Evolutionary conservation across 2,888 invertebrate species (phyloP), one percentile per base, ranked within the genome.

Genomic region (Eupithecia exiguata): DNA sequence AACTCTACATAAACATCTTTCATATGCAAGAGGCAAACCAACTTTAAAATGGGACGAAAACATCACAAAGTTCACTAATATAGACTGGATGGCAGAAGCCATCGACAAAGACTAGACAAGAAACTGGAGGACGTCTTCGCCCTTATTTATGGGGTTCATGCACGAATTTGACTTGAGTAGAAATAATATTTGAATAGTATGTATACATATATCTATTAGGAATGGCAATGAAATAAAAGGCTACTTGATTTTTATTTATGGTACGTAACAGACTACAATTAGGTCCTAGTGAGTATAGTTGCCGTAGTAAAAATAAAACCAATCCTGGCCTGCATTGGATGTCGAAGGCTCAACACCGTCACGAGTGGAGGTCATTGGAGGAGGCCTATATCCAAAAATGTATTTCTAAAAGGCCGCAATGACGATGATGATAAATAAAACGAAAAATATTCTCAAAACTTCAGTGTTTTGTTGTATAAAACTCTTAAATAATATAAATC

Each of bases 401-500:
- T 5, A 7, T 46, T 46, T n/a, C 6, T 46, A 18, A 18, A 46
- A 18, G 46, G 46, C 46, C 46, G 25, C 58, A 14, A 61, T 30
- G 25, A 58, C 3, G 10, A 58, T 10, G 25, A 61, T n/a, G 63
- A n/a, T 7, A 63, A 63, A 36, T 63, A 30, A 63, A 36, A 36
- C 36, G 5, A 38, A 36, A 53, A 69, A 58, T 61, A 67, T 74
- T 68, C 69, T 62, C 49, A 70, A 74, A 75, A 76, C 67, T 69
- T 76, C 72, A 74, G 70, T 74, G 69, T 75, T 78, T 81, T 75
- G 78, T 78, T 78, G 80, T 75, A 43, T 80, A 78, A 70, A 74
- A 72, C 69, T 21, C 72, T 77, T 79, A 77, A 70, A 74, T 75
- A 87, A 87, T 87, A 87, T 90, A 91, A 88, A 93, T 93, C 93